A percentile compares a stretch with the other conserved stretches of the same genome.
Conservation (phyloP, 2,797 vertebrate species). For the Aeoliscus strigatus region DNA sequence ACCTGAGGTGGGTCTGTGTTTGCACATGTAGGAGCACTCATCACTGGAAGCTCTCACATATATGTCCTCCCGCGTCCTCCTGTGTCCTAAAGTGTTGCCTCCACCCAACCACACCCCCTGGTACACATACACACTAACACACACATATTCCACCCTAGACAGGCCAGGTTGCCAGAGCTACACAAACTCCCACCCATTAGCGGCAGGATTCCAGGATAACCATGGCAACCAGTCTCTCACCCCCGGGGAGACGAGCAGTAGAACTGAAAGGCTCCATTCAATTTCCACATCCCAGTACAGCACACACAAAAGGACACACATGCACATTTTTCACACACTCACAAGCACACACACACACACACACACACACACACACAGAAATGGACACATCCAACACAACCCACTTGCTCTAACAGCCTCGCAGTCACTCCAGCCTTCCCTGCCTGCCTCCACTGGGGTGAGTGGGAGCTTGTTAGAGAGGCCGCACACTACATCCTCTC, state of each 20-base stretch:
- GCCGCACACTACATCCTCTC: slow-evolving; percentile 71
- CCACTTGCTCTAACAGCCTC: slow-evolving; percentile 73
- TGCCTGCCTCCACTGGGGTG: slow-evolving; percentile 74
- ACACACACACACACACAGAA: too few relatives aligned
- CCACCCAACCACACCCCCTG: slow-evolving; percentile 71
- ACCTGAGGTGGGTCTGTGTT: slow-evolving; percentile 32
- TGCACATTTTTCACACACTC: too few relatives aligned
- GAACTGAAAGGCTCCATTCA: slow-evolving; percentile 87
- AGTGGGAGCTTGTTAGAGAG: slow-evolving; percentile 76
- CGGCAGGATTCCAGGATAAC: slow-evolving; percentile 92
- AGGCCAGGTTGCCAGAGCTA: slow-evolving; percentile 78
- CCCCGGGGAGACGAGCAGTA: slow-evolving; percentile 84
- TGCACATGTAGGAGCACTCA: too few relatives aligned
- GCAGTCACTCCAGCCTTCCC: slow-evolving; percentile 74
- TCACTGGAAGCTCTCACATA: too few relatives aligned
- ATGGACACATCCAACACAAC: slow-evolving; percentile 68
- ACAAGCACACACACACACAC: too few relatives aligned
- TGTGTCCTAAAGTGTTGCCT: slow-evolving; percentile 73
- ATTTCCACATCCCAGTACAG: slow-evolving; percentile 81
- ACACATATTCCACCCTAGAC: slow-evolving; percentile 78
- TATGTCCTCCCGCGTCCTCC: too few relatives aligned
- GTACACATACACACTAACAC: slow-evolving; percentile 48
- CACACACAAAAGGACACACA: slow-evolving; percentile 77
- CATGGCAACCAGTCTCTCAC: slow-evolving; percentile 95
- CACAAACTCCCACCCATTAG: slow-evolving; percentile 87